Evolutionary conservation across 2,113 vertebrate genomes (phyloP).

Genomic region (Eolophus roseicapilla): DNA sequence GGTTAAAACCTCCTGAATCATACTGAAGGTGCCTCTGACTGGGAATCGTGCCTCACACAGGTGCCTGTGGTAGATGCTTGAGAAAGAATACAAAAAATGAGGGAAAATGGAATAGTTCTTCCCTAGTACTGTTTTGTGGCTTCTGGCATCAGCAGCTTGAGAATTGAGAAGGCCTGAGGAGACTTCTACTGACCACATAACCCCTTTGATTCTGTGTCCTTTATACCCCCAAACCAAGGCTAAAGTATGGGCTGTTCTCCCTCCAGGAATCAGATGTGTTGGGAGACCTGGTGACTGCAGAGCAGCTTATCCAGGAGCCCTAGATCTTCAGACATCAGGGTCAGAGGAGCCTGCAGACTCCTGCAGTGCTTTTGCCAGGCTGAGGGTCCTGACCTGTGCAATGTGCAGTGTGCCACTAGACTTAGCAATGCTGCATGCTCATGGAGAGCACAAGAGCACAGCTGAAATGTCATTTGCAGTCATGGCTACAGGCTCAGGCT

Average conservation of each 20-base stretch:
- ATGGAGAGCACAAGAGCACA: background rate
- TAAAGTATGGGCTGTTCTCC: background rate
- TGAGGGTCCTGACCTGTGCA: background rate
- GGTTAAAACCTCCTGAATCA: background rate
- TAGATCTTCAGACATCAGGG: background rate
- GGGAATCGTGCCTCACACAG: background rate
- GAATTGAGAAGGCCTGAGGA: background rate
- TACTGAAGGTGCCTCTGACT: background rate
- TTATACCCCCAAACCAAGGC: background rate
- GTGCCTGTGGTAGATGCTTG: background rate
- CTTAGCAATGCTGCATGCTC: background rate
- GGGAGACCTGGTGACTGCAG: background rate
- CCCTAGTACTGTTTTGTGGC: background rate
- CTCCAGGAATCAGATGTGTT: background rate
- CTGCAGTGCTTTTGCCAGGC: background rate
- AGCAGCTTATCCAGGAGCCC: background rate
- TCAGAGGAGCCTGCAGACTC: background rate
- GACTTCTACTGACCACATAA: background rate
- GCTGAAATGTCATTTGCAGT: background rate
- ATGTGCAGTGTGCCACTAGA: background rate
- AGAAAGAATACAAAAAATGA: background rate
- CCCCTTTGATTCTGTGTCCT: background rate
- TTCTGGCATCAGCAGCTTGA: background rate
- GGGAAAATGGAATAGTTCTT: background rate
- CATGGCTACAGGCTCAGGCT: background rate